A percentile compares a stretch with the other conserved stretches of the same genome.
Conservation (phyloP, 2,888 invertebrate genomes). For the Spisula solida region DNA sequence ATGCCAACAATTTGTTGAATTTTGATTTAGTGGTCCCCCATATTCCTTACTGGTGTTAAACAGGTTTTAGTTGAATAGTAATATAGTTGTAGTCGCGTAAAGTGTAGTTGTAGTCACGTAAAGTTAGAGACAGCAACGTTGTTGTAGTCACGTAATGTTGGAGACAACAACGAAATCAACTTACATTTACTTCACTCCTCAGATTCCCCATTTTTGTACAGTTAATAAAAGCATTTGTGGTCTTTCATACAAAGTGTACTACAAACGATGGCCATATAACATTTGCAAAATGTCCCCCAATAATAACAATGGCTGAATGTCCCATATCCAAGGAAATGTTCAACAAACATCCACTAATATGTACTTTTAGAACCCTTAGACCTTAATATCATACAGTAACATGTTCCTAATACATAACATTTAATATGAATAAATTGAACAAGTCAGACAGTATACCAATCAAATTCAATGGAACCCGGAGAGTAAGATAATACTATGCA, state of each 20-base stretch:
- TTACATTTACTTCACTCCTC: neutral
- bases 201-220: neutral
- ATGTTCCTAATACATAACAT: neutral
- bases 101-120: no score
- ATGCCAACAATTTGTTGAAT: conserved; percentile 2
- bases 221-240: no score
- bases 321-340: neutral
- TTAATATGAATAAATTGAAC: neutral
- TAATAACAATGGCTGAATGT: neutral
- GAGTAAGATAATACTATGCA: no score
- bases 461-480: neutral
- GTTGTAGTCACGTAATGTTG: no score
- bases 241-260: neutral
- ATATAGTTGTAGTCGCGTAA: neutral
- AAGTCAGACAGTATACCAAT: neutral
- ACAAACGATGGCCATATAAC: neutral
- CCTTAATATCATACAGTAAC: no score
- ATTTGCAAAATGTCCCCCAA: neutral
- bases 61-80: neutral
- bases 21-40: neutral
- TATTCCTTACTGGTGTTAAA: neutral
- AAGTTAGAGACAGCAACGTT: neutral
- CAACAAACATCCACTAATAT: neutral
- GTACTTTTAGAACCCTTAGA: neutral
- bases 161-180: neutral